Conservation (phyloP, 2,797 vertebrate species). For the Nothura maculosa region DNA sequence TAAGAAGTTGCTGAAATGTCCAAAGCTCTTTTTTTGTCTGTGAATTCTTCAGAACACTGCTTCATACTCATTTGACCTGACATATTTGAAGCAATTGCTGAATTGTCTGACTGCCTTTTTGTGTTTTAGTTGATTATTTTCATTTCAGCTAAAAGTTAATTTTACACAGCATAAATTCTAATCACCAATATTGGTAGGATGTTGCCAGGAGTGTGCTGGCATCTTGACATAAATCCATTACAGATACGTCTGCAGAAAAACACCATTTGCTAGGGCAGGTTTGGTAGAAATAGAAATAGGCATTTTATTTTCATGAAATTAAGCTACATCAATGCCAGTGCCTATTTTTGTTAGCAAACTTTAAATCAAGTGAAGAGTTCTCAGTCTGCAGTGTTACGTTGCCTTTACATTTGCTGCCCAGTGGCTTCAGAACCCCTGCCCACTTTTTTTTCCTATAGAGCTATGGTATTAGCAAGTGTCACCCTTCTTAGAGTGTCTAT, state of each 20-base stretch:
- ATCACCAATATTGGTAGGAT: slow-evolving; percentile 11
- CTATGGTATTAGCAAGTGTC: not conserved
- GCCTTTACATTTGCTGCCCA: not conserved
- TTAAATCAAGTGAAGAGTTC: not conserved
- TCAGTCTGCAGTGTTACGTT: not conserved
- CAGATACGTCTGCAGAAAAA: slow-evolving; percentile 13
- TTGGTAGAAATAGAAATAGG: not conserved
- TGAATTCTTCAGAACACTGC: not conserved
- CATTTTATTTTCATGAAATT: not conserved
- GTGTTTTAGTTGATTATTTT: slow-evolving; percentile 48
- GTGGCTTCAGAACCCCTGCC: not conserved
- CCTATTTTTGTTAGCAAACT: not conserved
- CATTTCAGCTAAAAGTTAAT: slow-evolving; percentile 57
- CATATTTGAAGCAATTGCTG: not conserved
- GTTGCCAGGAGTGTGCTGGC: slow-evolving; percentile 37
- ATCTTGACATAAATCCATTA: slow-evolving; percentile 13
- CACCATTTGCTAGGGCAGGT: not conserved
- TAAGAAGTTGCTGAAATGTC: not conserved
- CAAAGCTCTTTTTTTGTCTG: not conserved
- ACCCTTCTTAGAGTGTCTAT: not conserved
- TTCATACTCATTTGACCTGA: not conserved
- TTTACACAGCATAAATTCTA: slow-evolving; percentile 71
- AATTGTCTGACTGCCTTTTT: slow-evolving; percentile 14
- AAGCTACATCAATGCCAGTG: not conserved
- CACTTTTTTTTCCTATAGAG: not conserved